A percentile compares a stretch with the other conserved stretches of the same genome.
phyloP scores from a whole-genome alignment of 2,797 vertebrate genomes.

The Poecilia wingei region DNA sequence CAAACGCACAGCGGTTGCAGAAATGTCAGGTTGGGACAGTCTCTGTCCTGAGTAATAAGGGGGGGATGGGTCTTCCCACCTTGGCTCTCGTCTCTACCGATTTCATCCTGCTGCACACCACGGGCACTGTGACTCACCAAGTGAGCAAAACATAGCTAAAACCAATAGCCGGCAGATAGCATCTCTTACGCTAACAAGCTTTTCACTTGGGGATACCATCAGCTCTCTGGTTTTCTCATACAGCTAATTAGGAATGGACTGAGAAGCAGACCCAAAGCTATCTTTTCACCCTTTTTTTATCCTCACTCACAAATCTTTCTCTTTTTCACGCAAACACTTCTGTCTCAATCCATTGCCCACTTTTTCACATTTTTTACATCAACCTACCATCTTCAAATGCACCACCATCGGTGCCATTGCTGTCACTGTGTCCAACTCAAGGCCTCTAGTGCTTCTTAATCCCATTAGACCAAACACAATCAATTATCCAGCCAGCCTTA shows the following conservation, averaged over 20 bases:
- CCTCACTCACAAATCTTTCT: conserved; percentile 35
- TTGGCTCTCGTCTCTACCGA: conserved; percentile 59
- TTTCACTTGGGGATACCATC: conserved; percentile 78
- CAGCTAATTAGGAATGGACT: conserved; percentile 77
- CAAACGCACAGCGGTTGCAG: conserved; percentile 44
- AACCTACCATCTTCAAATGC: conserved; percentile 53
- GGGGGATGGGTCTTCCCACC: conserved; percentile 47
- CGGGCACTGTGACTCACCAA: conserved; percentile 71
- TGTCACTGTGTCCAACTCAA: conserved; percentile 67
- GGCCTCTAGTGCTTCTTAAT: conserved; percentile 77
- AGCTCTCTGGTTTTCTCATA: conserved; percentile 65
- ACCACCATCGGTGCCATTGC: conserved; percentile 39
- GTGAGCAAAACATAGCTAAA: conserved; percentile 71
- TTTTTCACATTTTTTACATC: conserved; percentile 35
- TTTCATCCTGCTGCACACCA: conserved; percentile 68
- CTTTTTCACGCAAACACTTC: conserved; percentile 12
- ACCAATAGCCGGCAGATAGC: conserved; percentile 79
- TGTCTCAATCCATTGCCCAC: conserved; percentile 38
- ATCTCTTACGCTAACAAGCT: conserved; percentile 82
- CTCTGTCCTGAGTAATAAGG: conserved; percentile 58
- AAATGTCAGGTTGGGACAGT: conserved; percentile 62
- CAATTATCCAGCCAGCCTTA: conserved; percentile 79
- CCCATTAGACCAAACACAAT: conserved; percentile 81
- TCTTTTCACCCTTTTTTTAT: conserved; percentile 61
- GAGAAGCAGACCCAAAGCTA: conserved; percentile 72